Evolutionary conservation across 1,140 invertebrate species (phyloP).

Genomic region (Papilio machaon): DNA sequence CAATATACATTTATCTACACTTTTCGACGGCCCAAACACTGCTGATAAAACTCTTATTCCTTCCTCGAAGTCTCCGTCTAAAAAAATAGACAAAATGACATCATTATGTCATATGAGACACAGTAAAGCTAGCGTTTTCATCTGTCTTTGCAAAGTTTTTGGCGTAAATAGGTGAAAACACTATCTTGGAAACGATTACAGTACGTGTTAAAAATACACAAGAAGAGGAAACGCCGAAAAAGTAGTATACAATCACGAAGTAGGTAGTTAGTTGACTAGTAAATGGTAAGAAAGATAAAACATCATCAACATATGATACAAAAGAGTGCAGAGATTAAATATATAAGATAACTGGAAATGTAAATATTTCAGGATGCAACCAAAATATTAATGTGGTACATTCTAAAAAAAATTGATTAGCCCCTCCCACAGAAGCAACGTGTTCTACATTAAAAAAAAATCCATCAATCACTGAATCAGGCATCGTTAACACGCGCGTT

Average conservation of each 20-base stretch:
- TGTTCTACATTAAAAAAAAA: conserved; percentile 67
- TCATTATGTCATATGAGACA: background rate
- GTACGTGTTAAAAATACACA: too few relatives aligned
- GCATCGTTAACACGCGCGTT: conserved; percentile 73
- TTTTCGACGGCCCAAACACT: background rate
- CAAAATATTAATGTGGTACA: background rate
- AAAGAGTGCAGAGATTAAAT: background rate
- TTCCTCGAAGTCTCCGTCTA: background rate
- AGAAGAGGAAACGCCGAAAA: too few relatives aligned
- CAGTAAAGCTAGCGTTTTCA: background rate
- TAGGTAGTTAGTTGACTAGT: too few relatives aligned
- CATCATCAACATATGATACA: background rate
- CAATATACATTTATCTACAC: background rate
- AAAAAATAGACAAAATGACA: background rate
- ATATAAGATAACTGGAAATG: background rate
- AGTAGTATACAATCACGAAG: too few relatives aligned
- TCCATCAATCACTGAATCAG: conserved; percentile 77
- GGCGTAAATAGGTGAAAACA: background rate
- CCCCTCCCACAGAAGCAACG: conserved; percentile 67
- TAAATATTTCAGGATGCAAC: background rate
- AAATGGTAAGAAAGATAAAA: background rate
- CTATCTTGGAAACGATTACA: background rate
- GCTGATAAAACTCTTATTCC: too few relatives aligned
- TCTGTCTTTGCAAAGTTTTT: background rate
- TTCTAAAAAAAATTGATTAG: conserved; percentile 48